Base-by-base conservation (phyloP, 92 coral and sea anemone genomes). In the Porites cylindrica region DNA sequence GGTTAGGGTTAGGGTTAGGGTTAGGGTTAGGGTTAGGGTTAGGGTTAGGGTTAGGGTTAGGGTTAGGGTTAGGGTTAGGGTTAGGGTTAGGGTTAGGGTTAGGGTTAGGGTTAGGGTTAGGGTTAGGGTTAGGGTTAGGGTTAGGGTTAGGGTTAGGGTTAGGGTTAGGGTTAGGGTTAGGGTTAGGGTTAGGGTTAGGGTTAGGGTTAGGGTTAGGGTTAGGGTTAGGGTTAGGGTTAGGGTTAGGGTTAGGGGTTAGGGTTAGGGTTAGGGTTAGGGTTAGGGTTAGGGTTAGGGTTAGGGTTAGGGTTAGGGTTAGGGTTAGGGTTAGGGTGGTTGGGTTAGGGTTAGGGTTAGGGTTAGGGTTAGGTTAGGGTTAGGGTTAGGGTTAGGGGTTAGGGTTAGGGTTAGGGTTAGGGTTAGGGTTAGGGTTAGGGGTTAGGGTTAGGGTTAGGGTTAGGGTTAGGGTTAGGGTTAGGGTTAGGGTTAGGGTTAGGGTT, bases 321-420 rank as follows among this genome's bases (percentile, higher is more conserved):
- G 90, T 63, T 86, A 77, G 75, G 90, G 90, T 77, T 86, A 64
- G 68, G 90, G 90, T 76, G n/a, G n/a, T 86, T 66, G 77, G 90
- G 88, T 84, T 85, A 73, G 88, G 88, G 88, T 81, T 79, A 61
- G 88, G 88, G 83, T 85, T 73, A 74, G 88, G 88, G 88, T 85
- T 85, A 85, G 88, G 88, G 88, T 85, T 73, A 74, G 88, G 82
- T 72, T 84, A 84, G 88, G 88, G 88, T 84, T 84, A 84, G 88
- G 88, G 88, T 76, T 84, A 76, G 84, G 77, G 88, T 83, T 84
- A 76, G 75, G 88, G 88, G 84, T 85, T 76, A 76, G 88, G 88
- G 84, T 85, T 85, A 85, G 88, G 88, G 88, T 85, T 85, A 73
- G 88, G 88, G 88, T 85, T 85, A 8, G 76, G 88, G 88, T 83